These are phyloP conservation scores for Trogon surrucura DNA, from an alignment of 2,113 vertebrate genomes.

Conservation along the genomic window DNA sequence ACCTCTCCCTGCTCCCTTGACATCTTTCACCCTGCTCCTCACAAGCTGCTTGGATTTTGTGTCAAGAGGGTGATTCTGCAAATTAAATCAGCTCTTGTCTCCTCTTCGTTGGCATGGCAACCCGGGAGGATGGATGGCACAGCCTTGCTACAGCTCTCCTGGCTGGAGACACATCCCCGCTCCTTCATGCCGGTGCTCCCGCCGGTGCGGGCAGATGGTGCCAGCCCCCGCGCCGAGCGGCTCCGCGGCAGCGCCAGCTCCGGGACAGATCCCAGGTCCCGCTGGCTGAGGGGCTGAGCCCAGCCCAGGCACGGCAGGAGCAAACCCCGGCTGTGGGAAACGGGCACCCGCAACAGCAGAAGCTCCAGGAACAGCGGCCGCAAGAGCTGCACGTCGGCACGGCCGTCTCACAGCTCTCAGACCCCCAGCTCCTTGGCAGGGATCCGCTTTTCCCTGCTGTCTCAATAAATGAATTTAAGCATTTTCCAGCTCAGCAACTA, in stretches of 20 bases:
- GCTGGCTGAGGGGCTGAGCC: rapidly evolving
- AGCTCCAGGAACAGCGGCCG: rapidly evolving
- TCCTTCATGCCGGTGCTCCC: neutral
- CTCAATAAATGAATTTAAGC: slow-evolving; percentile 29
- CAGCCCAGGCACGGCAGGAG: neutral
- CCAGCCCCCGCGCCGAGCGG: neutral
- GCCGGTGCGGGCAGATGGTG: neutral
- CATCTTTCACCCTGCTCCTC: slow-evolving; percentile 21
- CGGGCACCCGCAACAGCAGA: neutral
- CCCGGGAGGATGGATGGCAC: slow-evolving; percentile 47
- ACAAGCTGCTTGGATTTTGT: slow-evolving; percentile 42
- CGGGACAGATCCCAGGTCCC: neutral
- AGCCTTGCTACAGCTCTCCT: slow-evolving; percentile 16
- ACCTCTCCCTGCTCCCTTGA: slow-evolving; percentile 30
- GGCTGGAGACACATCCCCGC: neutral
- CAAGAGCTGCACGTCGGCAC: neutral
- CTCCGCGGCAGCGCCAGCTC: rapidly evolving
- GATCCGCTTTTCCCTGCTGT: neutral
- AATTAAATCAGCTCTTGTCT: slow-evolving; percentile 53
- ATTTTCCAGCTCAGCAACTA: slow-evolving; percentile 58
- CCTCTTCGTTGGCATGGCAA: slow-evolving; percentile 60
- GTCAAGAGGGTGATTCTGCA: slow-evolving; percentile 67
- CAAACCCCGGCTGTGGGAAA: neutral
- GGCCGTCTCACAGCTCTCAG: neutral
- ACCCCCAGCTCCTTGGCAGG: neutral